Evolutionary conservation across 2,888 invertebrate genomes (phyloP), one percentile per base, ranked within the genome.

Genomic region (Tetramorium bicarinatum): DNA sequence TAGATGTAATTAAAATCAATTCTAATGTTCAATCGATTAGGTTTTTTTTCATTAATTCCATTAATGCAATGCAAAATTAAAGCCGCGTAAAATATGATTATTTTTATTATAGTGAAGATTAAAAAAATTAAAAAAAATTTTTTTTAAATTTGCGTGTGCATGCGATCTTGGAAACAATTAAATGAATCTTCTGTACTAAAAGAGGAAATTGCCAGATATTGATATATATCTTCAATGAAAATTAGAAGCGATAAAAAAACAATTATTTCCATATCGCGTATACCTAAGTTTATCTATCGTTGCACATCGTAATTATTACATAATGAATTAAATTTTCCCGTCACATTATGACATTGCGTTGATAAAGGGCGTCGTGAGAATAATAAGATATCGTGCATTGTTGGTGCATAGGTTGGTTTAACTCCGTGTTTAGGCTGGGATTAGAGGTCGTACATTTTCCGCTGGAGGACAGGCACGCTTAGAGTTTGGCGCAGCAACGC

Each of bases 341-440:
- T 44, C 13, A 3, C 38, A 11, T 66, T 21, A 3, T 4, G 67
- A 67, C 7, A 11, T 29, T 29, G 15, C 18, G 21, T 11, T 34
- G 13, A 11, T n/a, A 62, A 74, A n/a, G 15, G 8, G 15, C 8
- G 13, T 2, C 29, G 25, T 13, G n/a, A 52, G n/a, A 6, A 41
- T 6, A 41, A 25, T n/a, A 9, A 44, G 29, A 52, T 41, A 38
- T 67, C n/a, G 8, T 8, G 44, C 29, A 44, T 67, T 77, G 44
- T 56, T n/a, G 38, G 15, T 3, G 52, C 9, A n/a, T 3, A 21
- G 44, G 47, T 7, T 34, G 15, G 44, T 64, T 56, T 82, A 34
- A 74, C 75, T 71, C 82, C 71, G 21, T 72, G 83, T 83, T 86
- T 77, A 82, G 71, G 74, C 85, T 75, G 77, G 13, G 38, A 34